Base-by-base conservation (phyloP, 2,888 invertebrate species). In the Gerosis bhagava region DNA sequence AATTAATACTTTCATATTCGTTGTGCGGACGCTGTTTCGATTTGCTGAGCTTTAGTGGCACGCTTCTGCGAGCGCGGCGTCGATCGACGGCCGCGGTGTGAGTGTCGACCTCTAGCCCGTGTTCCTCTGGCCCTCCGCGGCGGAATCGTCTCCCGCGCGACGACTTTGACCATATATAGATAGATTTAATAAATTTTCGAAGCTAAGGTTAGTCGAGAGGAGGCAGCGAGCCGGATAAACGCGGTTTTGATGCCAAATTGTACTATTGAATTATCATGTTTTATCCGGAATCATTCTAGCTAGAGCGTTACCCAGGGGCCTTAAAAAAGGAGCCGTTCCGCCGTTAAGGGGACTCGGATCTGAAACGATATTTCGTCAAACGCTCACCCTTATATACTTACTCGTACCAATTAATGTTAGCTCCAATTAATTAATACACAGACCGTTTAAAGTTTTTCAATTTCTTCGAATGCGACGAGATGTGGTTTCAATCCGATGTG, bases 21-120 rank as follows among this genome's bases (percentile, higher is more conserved):
- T 58, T 62, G 57, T 56, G 44, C 59, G 65, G 70, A 62, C 64
- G 67, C 66, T 67, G 56, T 67, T 66, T 67, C 62, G 62, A 63
- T 67, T 72, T 67, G 71, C 74, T 73, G 70, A 73, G 75, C 75
- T 74, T 73, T 66, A 67, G 59, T 60, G 62, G 53, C 65, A 61
- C 63, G 67, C 64, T 66, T 72, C 35, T 57, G 60, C 62, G 63
- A 51, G n/a, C n/a, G 50, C 49, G 56, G 55, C 49, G 51, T 37
- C 36, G 52, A 29, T 26, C 41, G 39, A 36, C 31, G 50, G 51
- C 51, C 36, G 54, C 54, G 59, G 51, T 34, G 43, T 40, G 37
- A n/a, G 25, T 29, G 36, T 17, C 40, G 44, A 43, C 21, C 35
- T 41, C 31, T n/a, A 21, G 43, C 49, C 51, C 51, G 40, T 45